These are phyloP conservation scores for Craseonycteris thonglongyai DNA, from an alignment of 2,113 vertebrate genomes.

Conservation along the genomic window DNA sequence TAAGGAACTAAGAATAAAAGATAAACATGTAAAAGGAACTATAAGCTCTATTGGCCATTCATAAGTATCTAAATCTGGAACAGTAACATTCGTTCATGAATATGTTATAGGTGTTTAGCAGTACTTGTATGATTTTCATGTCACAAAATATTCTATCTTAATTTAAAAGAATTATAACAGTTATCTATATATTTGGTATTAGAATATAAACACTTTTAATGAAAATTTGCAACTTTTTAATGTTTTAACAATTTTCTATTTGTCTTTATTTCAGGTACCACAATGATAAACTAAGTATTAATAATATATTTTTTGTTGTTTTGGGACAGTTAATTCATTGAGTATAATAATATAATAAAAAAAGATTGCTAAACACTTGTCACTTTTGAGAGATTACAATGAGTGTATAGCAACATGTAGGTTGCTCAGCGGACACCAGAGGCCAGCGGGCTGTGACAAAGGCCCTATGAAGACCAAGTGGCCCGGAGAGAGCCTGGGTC, in stretches of 20 bases:
- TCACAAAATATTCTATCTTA: slow-evolving; percentile 19
- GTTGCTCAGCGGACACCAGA: not conserved
- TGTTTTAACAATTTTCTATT: slow-evolving; percentile 64
- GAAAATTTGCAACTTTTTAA: slow-evolving; percentile 55
- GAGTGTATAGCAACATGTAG: not conserved
- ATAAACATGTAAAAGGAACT: not conserved
- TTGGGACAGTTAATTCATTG: not conserved
- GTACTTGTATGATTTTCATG: slow-evolving; percentile 49
- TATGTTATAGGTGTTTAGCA: slow-evolving; percentile 40
- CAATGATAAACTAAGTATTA: slow-evolving; percentile 30
- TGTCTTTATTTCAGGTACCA: slow-evolving; percentile 56
- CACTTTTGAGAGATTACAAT: not conserved
- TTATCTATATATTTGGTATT: slow-evolving; percentile 32
- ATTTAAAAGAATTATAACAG: slow-evolving; percentile 53
- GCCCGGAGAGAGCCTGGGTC: not conserved
- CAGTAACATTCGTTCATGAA: not conserved
- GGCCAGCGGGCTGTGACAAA: too few species aligned
- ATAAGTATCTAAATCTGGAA: not conserved
- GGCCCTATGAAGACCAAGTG: not conserved
- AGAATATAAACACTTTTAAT: slow-evolving; percentile 50
- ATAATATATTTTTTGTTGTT: slow-evolving; percentile 62
- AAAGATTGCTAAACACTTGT: not conserved
- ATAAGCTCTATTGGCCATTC: not conserved
- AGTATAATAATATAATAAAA: slow-evolving; percentile 50
- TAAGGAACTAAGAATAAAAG: not conserved